Evolutionary conservation across 2,113 vertebrate species (phyloP).

Genomic region (Eira barbara): DNA sequence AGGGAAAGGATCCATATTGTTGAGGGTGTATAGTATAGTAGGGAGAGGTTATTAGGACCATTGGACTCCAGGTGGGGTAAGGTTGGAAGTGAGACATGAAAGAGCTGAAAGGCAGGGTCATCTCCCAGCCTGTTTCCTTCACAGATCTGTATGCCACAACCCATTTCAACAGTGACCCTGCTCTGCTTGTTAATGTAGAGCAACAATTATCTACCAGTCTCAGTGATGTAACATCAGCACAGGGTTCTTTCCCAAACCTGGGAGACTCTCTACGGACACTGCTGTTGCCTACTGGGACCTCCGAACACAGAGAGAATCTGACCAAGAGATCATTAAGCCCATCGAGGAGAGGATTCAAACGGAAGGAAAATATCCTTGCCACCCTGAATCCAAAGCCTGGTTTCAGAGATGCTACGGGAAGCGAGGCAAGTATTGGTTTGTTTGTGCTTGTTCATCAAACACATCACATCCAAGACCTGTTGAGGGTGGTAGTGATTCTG

Average conservation of each 20-base stretch:
- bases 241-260: slow-evolving; percentile 54
- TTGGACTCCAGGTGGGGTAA: not conserved
- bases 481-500: not conserved
- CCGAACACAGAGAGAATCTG: slow-evolving; percentile 63
- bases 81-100: not conserved
- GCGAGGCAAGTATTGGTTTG: slow-evolving; percentile 70
- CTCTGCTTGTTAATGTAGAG: slow-evolving; percentile 34
- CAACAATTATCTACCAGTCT: slow-evolving; percentile 55
- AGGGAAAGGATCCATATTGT: not conserved
- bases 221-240: slow-evolving; percentile 44
- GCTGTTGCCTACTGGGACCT: slow-evolving; percentile 60
- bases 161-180: slow-evolving; percentile 67
- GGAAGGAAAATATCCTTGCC: slow-evolving; percentile 52
- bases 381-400: slow-evolving; percentile 47
- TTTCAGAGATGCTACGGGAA: slow-evolving; percentile 61
- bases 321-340: slow-evolving; percentile 64
- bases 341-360: slow-evolving; percentile 56
- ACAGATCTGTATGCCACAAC: slow-evolving; percentile 77
- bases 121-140: slow-evolving; percentile 46
- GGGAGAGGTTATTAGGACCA: not conserved
- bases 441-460: slow-evolving; percentile 41
- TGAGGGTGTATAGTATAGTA: not conserved
- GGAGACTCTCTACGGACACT: slow-evolving; percentile 49
- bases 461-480: not conserved
- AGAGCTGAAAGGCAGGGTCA: slow-evolving; percentile 22